phyloP scores from a whole-genome alignment of 2,797 vertebrate genomes.

The Saxicola maurus region DNA sequence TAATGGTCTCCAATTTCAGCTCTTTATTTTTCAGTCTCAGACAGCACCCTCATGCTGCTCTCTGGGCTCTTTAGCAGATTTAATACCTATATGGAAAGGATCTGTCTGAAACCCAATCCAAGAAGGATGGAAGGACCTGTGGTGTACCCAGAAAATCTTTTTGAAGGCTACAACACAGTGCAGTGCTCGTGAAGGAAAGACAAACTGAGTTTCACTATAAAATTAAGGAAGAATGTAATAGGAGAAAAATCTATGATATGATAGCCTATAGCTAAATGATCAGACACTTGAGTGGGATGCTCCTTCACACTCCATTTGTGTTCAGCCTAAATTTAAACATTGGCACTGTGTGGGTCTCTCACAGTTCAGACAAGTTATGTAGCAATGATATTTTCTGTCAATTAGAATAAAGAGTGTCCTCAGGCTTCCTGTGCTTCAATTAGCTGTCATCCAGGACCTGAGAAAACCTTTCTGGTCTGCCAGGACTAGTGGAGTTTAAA shows the following conservation, averaged over 20 bases:
- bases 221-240: not conserved
- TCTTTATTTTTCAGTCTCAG: conserved; percentile 2
- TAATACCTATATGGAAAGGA: not conserved
- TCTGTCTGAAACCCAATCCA: not conserved
- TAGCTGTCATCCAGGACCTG: not conserved
- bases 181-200: not conserved
- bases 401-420: not conserved
- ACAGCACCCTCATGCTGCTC: not conserved
- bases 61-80: not conserved
- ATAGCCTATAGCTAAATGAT: not conserved
- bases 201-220: not conserved
- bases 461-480: not conserved
- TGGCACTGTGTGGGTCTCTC: not conserved
- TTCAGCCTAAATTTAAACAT: not conserved
- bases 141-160: not conserved
- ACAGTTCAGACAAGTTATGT: not conserved
- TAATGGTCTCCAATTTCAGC: not conserved
- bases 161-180: not conserved
- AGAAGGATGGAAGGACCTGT: not conserved
- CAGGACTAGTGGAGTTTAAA: not conserved
- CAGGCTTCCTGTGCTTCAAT: not conserved
- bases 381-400: not conserved
- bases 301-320: not conserved
- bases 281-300: not conserved
- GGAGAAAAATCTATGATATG: not conserved